phyloP scores from a whole-genome alignment of 2,113 vertebrate species.

The Phocoena sinus region DNA sequence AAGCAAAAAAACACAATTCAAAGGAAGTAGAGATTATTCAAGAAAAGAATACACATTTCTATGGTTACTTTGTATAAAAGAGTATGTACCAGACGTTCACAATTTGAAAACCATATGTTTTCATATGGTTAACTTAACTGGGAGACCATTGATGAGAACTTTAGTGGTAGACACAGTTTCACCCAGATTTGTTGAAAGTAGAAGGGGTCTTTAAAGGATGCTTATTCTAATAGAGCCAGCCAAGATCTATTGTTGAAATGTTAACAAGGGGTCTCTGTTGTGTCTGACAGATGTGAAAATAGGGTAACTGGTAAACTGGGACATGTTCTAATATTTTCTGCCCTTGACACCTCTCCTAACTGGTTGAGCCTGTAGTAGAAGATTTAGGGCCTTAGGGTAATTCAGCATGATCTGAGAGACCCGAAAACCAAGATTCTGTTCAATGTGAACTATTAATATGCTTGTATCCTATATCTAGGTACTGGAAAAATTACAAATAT shows the following conservation, averaged over 20 bases:
- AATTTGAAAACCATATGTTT: background rate
- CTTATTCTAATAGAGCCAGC: background rate
- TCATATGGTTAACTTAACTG: too few relatives aligned
- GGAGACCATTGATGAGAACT: background rate
- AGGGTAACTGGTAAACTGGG: background rate
- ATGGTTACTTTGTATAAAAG: background rate
- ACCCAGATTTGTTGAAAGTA: background rate
- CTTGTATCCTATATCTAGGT: constrained; percentile 78
- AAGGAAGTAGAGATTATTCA: background rate
- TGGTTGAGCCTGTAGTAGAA: background rate
- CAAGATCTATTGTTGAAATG: background rate
- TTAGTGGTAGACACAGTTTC: background rate
- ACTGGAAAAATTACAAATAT: constrained; percentile 88
- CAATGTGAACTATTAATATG: background rate
- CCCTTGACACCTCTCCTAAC: background rate
- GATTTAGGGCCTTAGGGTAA: background rate
- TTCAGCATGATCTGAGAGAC: background rate
- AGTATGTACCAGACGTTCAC: background rate
- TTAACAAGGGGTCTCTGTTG: background rate
- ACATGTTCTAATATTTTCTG: background rate
- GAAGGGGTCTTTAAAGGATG: background rate
- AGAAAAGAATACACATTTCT: background rate
- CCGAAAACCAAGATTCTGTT: background rate
- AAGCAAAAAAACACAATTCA: background rate
- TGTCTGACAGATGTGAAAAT: background rate